These are phyloP conservation scores for Porphyrio hochstetteri DNA, from an alignment of 2,113 vertebrate species.

Conservation along the genomic window DNA sequence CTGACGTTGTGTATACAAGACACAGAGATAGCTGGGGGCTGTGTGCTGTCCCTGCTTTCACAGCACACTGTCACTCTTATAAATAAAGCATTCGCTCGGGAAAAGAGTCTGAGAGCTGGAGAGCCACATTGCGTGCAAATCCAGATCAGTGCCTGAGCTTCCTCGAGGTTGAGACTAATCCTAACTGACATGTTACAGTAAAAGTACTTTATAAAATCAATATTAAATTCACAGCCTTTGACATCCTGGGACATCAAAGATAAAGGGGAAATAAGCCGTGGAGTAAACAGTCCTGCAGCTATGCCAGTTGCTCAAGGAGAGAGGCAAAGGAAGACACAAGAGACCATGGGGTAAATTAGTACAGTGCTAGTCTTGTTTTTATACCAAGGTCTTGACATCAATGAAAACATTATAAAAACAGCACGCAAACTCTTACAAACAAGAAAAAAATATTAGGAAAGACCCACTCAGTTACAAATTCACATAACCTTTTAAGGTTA, in stretches of 20 bases:
- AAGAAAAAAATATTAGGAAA: conserved; percentile 63
- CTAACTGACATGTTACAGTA: conserved; percentile 96
- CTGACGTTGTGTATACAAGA: conserved; percentile 77
- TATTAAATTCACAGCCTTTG: conserved; percentile 97
- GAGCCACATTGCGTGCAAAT: conserved; percentile 92
- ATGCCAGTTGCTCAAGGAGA: conserved; percentile 76
- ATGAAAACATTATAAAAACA: conserved; percentile 91
- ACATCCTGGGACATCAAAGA: conserved; percentile 89
- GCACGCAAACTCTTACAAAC: conserved; percentile 81
- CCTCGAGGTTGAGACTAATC: conserved; percentile 86
- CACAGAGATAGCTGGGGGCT: conserved; percentile 77
- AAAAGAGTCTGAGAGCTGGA: conserved; percentile 76
- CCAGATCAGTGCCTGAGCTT: conserved; percentile 83
- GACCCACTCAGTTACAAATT: conserved; percentile 23
- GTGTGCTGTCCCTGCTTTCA: conserved; percentile 77
- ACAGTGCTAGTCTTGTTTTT: conserved; percentile 87
- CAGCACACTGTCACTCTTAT: conserved; percentile 81
- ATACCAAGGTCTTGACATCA: conserved; percentile 88
- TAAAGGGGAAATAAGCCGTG: conserved; percentile 88
- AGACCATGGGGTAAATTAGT: conserved; percentile 79
- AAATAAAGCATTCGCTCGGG: conserved; percentile 82
- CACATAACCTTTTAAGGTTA: conserved; percentile 24
- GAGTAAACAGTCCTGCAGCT: conserved; percentile 88
- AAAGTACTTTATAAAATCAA: conserved; percentile 99
- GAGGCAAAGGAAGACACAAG: conserved; percentile 67